Conservation (phyloP, 1,140 invertebrate species). For the Hyposmocoma kahamanoa region DNA sequence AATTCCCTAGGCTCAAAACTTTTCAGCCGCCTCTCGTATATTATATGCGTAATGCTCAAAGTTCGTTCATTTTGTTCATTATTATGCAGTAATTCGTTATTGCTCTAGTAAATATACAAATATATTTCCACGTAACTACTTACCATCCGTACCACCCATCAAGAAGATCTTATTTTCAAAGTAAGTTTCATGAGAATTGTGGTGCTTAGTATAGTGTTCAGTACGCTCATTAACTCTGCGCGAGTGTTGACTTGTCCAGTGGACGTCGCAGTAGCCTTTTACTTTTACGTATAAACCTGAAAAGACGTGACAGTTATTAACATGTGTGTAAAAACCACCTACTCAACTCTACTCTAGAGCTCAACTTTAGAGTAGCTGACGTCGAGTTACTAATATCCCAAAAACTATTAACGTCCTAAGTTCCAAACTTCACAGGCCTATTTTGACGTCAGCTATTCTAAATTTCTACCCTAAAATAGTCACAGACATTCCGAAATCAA, state of each 20-base stretch:
- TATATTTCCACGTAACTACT: too few relatives aligned
- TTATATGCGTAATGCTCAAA: too few relatives aligned
- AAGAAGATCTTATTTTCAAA: slow-evolving; percentile 37
- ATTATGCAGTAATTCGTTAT: too few relatives aligned
- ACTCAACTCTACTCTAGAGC: neutral
- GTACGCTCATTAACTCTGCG: slow-evolving; percentile 50
- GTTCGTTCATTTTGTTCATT: too few relatives aligned
- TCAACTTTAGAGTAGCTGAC: too few relatives aligned
- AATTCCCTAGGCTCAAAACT: too few relatives aligned
- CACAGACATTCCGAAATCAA: too few relatives aligned
- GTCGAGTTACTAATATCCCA: neutral
- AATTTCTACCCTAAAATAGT: neutral
- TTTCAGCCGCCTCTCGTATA: too few relatives aligned
- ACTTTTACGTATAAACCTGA: slow-evolving; percentile 50
- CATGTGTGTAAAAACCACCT: neutral
- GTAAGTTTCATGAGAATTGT: slow-evolving; percentile 80
- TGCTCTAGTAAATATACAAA: too few relatives aligned
- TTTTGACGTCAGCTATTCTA: neutral
- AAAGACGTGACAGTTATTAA: slow-evolving; percentile 13
- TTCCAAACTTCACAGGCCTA: neutral
- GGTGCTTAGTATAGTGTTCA: slow-evolving; percentile 73
- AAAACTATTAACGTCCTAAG: neutral
- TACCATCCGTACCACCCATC: slow-evolving; percentile 40
- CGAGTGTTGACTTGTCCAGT: slow-evolving; percentile 63
- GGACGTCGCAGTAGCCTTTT: slow-evolving; percentile 50